phyloP scores from a whole-genome alignment of 1,140 invertebrate genomes.

The Phenacoccus solenopsis region DNA sequence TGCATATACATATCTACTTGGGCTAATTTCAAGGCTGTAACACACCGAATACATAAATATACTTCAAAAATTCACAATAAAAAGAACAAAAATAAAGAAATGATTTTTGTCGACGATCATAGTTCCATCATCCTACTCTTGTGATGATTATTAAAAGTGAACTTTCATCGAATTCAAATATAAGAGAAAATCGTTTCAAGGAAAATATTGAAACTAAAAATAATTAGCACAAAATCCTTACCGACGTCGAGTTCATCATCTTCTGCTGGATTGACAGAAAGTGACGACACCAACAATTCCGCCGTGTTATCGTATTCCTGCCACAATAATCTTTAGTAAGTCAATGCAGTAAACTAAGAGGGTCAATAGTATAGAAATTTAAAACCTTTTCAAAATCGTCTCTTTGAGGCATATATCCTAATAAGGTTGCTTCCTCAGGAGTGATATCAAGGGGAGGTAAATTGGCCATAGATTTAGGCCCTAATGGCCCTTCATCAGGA shows the following conservation, averaged over 20 bases:
- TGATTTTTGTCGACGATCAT: too few relatives aligned
- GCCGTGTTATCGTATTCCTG: slow-evolving; percentile 86
- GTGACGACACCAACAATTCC: slow-evolving; percentile 70
- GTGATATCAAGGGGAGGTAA: slow-evolving; percentile 67
- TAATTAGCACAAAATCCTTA: slow-evolving; percentile 26
- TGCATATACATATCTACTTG: slow-evolving; percentile 83
- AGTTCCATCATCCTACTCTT: too few relatives aligned
- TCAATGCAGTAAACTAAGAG: not conserved
- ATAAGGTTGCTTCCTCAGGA: slow-evolving; percentile 64
- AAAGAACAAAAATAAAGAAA: too few relatives aligned
- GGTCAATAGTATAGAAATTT: not conserved
- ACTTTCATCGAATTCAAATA: too few relatives aligned
- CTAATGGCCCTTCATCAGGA: slow-evolving; percentile 67
- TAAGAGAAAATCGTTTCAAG: too few relatives aligned
- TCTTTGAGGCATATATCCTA: slow-evolving; percentile 86
- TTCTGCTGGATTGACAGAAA: slow-evolving; percentile 59
- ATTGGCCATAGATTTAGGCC: slow-evolving; percentile 53
- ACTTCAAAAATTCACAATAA: too few relatives aligned
- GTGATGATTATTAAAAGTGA: too few relatives aligned
- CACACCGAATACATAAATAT: too few relatives aligned
- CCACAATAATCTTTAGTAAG: slow-evolving; percentile 28
- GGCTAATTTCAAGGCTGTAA: slow-evolving; percentile 49
- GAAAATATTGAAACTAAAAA: too few relatives aligned
- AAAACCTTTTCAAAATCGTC: slow-evolving; percentile 86
- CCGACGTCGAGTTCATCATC: slow-evolving; percentile 81